A percentile compares a stretch with the other conserved stretches of the same genome.
Conservation (phyloP, 2,888 invertebrate genomes). For the Noctua comes region DNA sequence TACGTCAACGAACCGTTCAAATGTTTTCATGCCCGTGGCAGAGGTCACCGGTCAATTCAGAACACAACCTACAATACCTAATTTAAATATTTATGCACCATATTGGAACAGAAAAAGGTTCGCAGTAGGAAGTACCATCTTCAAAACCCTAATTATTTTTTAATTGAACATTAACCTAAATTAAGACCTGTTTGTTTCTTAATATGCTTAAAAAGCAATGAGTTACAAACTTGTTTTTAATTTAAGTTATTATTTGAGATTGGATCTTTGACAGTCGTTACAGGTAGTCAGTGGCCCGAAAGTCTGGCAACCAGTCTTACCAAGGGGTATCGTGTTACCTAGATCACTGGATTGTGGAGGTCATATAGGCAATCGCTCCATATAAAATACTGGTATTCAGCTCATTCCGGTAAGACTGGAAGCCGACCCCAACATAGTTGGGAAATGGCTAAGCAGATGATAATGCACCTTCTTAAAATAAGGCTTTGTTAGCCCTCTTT, state of each 20-base stretch:
- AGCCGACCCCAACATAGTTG: too few species aligned
- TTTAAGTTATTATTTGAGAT: not conserved
- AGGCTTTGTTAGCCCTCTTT: not conserved
- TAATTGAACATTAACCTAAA: not conserved
- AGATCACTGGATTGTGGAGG: too few species aligned
- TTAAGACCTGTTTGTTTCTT: not conserved
- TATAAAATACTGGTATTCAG: too few species aligned
- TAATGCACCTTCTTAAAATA: not conserved
- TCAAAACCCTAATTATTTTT: not conserved
- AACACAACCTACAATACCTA: not conserved
- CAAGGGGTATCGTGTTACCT: too few species aligned
- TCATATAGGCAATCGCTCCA: too few species aligned
- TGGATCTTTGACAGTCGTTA: not conserved
- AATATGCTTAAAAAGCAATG: not conserved
- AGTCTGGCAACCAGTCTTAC: too few species aligned
- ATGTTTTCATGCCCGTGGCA: not conserved
- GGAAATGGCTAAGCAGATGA: too few species aligned
- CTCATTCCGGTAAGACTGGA: too few species aligned
- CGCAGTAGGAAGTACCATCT: too few species aligned
- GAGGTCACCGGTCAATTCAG: not conserved
- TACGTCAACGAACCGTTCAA: constrained; percentile 2
- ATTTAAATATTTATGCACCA: not conserved
- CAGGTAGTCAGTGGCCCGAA: not conserved
- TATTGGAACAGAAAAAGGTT: not conserved
- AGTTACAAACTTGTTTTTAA: not conserved